Evolutionary conservation across 2,888 invertebrate species (phyloP), one percentile per base, ranked within the genome.

Genomic region (Labia minor): DNA sequence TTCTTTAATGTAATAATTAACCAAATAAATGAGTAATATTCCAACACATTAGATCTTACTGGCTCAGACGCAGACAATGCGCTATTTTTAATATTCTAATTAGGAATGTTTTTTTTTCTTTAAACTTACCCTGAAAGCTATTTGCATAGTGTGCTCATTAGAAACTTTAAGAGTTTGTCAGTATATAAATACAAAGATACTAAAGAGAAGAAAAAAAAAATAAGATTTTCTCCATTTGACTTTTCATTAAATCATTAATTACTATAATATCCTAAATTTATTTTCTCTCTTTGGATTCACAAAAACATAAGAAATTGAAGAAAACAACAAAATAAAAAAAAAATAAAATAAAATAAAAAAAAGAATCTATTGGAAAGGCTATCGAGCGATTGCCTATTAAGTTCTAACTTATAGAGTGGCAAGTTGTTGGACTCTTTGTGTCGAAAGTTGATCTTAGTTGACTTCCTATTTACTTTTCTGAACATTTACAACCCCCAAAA

Each of bases 31-130:
- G 49, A 49, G 49, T 49, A 8, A 49, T 49, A 49, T 49, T 49
- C 49, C 4, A 49, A 49, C 49, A 49, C 49, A 49, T 49, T 49
- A 49, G 16, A 4, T 14, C 6, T 16, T 49, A 4, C 14, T 49
- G 14, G 16, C 49, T 10, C 8, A 49, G 49, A 10, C n/a, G 3
- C 49, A 49, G 49, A 49, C 49, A 49, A 49, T 49, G 49, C 14
- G 49, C 49, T 49, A 49, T 49, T 49, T 49, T 49, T 49, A 49
- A 49, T 49, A 49, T 49, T 49, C 49, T 49, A 49, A 49, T 49
- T 49, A 49, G 49, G 11, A 49, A 49, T 49, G 49, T 16, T 49
- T 49, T 49, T 49, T 49, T 49, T 14, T 49, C 14, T 49, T 14
- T 49, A 49, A 49, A 49, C 49, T 49, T 49, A 49, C 49, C 49